These are phyloP conservation scores for Pseudopodoces humilis DNA, from an alignment of 2,113 vertebrate genomes.

Conservation along the genomic window DNA sequence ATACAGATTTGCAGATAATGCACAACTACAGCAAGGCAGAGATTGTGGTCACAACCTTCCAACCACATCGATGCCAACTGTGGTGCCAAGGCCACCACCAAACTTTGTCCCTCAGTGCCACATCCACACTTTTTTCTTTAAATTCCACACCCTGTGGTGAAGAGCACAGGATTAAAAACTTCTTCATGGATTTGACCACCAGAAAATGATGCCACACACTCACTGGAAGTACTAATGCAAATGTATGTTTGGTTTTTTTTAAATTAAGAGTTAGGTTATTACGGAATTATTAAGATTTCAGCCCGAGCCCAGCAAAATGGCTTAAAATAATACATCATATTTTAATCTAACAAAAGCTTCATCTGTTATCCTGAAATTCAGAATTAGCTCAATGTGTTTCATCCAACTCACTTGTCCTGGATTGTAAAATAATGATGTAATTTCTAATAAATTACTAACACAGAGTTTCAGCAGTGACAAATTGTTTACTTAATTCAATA, in stretches of 20 bases:
- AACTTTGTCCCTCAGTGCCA: not conserved
- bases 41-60: not conserved
- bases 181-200: not conserved
- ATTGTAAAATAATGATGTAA: conserved; percentile 55
- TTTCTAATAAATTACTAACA: conserved; percentile 72
- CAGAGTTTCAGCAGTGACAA: conserved; percentile 54
- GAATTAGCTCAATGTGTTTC: conserved; percentile 42
- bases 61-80: not conserved
- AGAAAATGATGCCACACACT: not conserved
- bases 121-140: not conserved
- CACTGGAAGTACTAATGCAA: conserved; percentile 12
- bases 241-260: not conserved
- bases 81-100: not conserved
- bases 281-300: conserved; percentile 17
- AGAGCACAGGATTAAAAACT: not conserved
- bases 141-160: not conserved
- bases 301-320: conserved; percentile 12
- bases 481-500: conserved; percentile 76
- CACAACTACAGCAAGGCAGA: not conserved
- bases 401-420: conserved; percentile 36
- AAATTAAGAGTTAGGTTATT: conserved; percentile 38
- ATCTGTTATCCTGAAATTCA: conserved; percentile 41
- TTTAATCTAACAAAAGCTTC: conserved; percentile 39
- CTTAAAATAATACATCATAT: conserved; percentile 61
- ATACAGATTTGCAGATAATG: not conserved